Base-by-base conservation (phyloP, 1,140 invertebrate genomes). In the Hyphantria cunea region DNA sequence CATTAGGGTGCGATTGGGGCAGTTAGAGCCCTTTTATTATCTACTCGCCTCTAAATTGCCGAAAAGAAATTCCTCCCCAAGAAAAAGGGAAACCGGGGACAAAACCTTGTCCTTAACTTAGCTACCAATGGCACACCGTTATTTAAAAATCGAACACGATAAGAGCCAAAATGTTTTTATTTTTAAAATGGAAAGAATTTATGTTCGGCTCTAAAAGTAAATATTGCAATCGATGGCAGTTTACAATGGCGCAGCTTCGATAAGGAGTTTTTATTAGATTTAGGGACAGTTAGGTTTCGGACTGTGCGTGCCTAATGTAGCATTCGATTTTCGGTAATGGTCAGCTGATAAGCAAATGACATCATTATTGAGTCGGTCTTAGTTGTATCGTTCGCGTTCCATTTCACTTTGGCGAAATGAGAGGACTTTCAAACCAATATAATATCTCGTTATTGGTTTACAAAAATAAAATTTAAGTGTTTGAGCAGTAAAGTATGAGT, bases 1-100 rank as follows among this genome's bases (percentile, higher is more conserved):
- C 86, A 90, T 90, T 90, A 90, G 82, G 81, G 88, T 76, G 80
- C 80, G 82, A 86, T 86, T 76, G 76, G 69, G 79, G 83, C 87
- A 91, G 86, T 92, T 92, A 91, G 86, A 90, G 87, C 86, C 91
- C 86, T 91, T 92, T 92, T 92, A 92, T 92, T 92, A 92, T 92
- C 91, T 89, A 75, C 84, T 86, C 82, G 84, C 81, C 84, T 90
- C 76, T 90, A 91, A 92, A 92, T 91, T 92, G 90, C 87, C 86
- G 74, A 90, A 91, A 89, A 91, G 82, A 91, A 91, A 88, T 90
- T 88, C 78, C 79, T 76, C 73, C 78, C 80, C 73, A 62, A 64
- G 82, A 70, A 81, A 84, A 84, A 84, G 73, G 84, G 87, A 80
- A 78, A 81, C 71, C 42, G 74, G 72, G 80, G 76, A 81, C 80